These are phyloP conservation scores for Pycnomerus fuliginosus DNA, from an alignment of 2,888 invertebrate species.

Conservation along the genomic window DNA sequence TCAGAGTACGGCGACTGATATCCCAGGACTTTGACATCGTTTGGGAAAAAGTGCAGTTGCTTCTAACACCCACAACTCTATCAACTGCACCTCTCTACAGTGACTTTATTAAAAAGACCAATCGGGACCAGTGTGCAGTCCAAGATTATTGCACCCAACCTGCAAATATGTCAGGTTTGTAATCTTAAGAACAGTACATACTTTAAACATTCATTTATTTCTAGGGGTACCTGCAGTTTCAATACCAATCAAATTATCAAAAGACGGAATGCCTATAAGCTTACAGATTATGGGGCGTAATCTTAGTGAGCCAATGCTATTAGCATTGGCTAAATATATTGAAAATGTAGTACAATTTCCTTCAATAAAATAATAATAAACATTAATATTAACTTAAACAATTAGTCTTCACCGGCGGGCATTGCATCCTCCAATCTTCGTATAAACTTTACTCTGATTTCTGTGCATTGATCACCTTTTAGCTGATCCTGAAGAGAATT, in stretches of 20 bases:
- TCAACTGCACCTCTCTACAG: slow-evolving; percentile 78
- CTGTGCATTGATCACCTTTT: slow-evolving; percentile 92
- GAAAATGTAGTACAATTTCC: slow-evolving; percentile 70
- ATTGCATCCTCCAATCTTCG: slow-evolving; percentile 95
- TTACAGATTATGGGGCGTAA: slow-evolving; percentile 84
- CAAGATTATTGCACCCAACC: slow-evolving; percentile 96
- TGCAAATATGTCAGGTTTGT: slow-evolving; percentile 89
- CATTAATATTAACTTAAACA: too few relatives aligned
- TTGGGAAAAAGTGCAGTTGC: slow-evolving; percentile 74
- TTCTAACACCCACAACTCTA: slow-evolving; percentile 91
- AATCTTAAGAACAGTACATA: slow-evolving; percentile 1
- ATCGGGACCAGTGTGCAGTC: slow-evolving; percentile 81
- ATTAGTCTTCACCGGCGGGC: slow-evolving; percentile 95
- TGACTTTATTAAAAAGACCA: slow-evolving; percentile 76
- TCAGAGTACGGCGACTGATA: slow-evolving; percentile 86
- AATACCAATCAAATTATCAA: slow-evolving; percentile 77
- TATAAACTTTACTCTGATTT: slow-evolving; percentile 91
- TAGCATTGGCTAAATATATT: slow-evolving; percentile 80
- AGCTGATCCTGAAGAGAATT: slow-evolving; percentile 90
- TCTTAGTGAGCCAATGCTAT: slow-evolving; percentile 71
- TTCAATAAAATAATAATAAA: too few relatives aligned
- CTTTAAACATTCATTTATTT: slow-evolving; percentile 23
- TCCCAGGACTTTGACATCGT: slow-evolving; percentile 79
- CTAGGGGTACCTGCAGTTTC: slow-evolving; percentile 82
- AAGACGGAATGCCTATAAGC: slow-evolving; percentile 75